phyloP scores from a whole-genome alignment of 2,113 vertebrate species.

The Seriola quinqueradiata region DNA sequence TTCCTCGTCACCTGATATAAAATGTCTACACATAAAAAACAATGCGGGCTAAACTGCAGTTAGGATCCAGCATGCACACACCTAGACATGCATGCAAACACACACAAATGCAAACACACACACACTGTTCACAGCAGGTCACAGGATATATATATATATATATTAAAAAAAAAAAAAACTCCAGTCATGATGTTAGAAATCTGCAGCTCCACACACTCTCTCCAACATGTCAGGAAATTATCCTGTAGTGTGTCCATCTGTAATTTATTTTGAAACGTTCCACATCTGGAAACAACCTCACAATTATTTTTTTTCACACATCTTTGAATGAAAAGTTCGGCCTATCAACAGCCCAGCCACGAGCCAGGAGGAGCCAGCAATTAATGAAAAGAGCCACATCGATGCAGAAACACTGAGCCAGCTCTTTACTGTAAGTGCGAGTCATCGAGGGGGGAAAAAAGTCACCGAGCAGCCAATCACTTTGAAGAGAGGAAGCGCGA shows the following conservation, averaged over 20 bases:
- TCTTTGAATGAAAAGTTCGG: background rate
- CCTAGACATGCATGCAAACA: slow-evolving; percentile 39
- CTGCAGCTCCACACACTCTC: background rate
- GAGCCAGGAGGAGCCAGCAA: background rate
- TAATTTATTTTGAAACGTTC: background rate
- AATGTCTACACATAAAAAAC: background rate
- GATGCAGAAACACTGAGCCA: background rate
- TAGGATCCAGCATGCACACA: slow-evolving; percentile 39
- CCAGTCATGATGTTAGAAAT: background rate
- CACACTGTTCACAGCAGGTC: too few species aligned
- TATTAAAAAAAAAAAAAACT: background rate
- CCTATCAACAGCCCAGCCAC: background rate
- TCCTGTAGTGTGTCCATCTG: background rate
- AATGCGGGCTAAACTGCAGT: slow-evolving; percentile 1
- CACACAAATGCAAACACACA: slow-evolving; percentile 16
- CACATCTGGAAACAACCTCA: background rate
- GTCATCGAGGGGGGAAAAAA: background rate
- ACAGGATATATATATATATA: too few species aligned
- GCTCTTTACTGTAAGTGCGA: background rate
- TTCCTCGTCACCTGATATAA: too few species aligned
- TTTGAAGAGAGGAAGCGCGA: slow-evolving; percentile 33
- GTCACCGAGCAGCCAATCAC: slow-evolving; percentile 24
- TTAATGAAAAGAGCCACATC: background rate
- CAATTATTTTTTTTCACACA: too few species aligned
- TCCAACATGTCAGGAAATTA: background rate